Evolutionary conservation across 2,797 vertebrate genomes (phyloP), one percentile per base, ranked within the genome.

Genomic region (Psittacula derbiana): DNA sequence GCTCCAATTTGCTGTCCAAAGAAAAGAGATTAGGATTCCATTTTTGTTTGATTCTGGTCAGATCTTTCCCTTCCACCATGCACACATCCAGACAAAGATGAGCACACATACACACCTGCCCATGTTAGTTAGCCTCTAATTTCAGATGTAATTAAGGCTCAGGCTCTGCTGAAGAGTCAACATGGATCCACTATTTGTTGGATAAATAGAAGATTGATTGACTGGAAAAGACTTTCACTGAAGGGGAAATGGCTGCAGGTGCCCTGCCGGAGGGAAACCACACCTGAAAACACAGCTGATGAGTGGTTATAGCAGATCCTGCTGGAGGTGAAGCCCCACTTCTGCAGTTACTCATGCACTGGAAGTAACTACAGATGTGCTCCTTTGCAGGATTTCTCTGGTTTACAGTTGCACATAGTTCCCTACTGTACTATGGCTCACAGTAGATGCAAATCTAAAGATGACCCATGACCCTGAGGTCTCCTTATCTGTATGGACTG

Each of bases 271-370:
- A 69, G 60, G 83, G 80, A 90, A 75, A 52, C 28, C 58, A 93
- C 82, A 93, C 80, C 89, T 90, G 65, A 93, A 90, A 88, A 86
- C 80, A 79, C 85, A 91, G 85, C 62, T 94, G 95, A 86, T 81
- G 64, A 31, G 64, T 13, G 13, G 36, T 88, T 90, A 81, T 43
- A 93, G 41, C 40, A 91, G 74, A 79, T 66, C 58, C 88, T 73
- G 47, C 57, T 2, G 0, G 38, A 87, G 58, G 70, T 95, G 9
- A 88, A 85, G 18, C 66, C 44, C 28, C 38, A 38, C 65, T 93
- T 94, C 80, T 83, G 57, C 50, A 50, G 53, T 66, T 94, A 80
- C 9, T 66, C 20, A 10, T 43, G 9, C 19, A 44, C 30, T 83
- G 40, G 53, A 78, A 88, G 65, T 69, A 90, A 75, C 62, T 91